A percentile compares a stretch with the other conserved stretches of the same genome.
These are phyloP conservation scores for Bombus ignitus DNA, from an alignment of 1,140 invertebrate species.

Conservation along the genomic window DNA sequence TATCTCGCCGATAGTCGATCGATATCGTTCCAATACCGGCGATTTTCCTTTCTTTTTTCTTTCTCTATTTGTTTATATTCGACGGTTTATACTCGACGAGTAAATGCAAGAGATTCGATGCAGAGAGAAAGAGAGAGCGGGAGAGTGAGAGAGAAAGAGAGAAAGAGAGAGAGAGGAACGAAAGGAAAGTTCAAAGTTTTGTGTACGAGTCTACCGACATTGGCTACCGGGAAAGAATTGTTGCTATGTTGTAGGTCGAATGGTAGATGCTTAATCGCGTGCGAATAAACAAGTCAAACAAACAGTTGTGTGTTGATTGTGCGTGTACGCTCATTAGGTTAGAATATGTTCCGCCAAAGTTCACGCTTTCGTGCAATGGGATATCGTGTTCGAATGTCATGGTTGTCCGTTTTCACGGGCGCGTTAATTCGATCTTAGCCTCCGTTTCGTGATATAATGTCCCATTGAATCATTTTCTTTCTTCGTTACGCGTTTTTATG, in stretches of 20 bases:
- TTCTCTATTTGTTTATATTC: neutral
- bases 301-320: neutral
- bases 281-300: slow-evolving; percentile 21
- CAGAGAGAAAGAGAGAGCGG: too few species aligned
- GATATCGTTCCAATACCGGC: neutral
- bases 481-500: neutral
- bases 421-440: neutral
- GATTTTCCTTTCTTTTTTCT: neutral
- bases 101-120: neutral
- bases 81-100: neutral
- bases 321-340: slow-evolving; percentile 21
- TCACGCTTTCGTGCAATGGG: neutral
- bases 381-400: slow-evolving; percentile 9
- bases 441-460: neutral
- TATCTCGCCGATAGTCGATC: neutral
- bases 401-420: neutral
- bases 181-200: neutral
- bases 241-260: neutral
- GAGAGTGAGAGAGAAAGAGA: neutral
- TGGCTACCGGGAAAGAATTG: neutral
- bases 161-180: neutral
- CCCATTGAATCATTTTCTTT: neutral
- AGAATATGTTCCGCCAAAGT: neutral
- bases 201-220: neutral
- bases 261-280: slow-evolving; percentile 9